Evolutionary conservation across 2,888 invertebrate genomes (phyloP), one percentile per base, ranked within the genome.

Genomic region (Diaphora mendica): DNA sequence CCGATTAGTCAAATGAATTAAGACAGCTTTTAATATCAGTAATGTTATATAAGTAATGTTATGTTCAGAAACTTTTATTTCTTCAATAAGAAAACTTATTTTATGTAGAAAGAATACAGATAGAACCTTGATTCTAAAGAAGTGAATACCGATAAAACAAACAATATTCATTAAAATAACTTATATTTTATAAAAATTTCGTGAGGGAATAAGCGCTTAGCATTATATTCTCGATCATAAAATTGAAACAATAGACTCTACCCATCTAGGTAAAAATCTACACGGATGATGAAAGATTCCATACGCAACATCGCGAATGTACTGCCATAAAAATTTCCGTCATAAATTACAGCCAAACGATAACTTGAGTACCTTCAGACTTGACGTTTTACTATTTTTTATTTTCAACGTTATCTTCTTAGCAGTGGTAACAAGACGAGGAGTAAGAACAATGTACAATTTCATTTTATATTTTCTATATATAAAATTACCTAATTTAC

Each of bases 401-500:
- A 77, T 69, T 51, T 35, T 35, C 35, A 51, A 44, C 70, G 78
- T 75, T 82, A 75, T 76, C 68, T 55, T 65, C 73, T 68, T 75
- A 76, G 67, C 51, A 68, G 73, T 81, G 72, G 74, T 73, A 74
- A 71, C 72, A 70, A 74, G 76, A 75, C 65, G 64, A 70, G 65
- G 72, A 77, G 81, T 70, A 77, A 77, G 73, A 77, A 82, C 77
- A 79, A 81, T 79, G 79, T 77, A 74, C 76, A 82, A 80, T 80
- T 74, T 75, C 76, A 42, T 82, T 77, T 79, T 71, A 78, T 74
- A 79, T 72, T 71, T 80, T 79, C 76, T 84, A 79, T 84, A 79
- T 81, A 80, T 82, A 81, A 84, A 84, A 84, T 84, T 84, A 75
- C 77, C 76, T 77, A 83, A 79, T 82, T 75, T 81, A 82, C 85